These are phyloP conservation scores for Xylota segnis DNA, from an alignment of 2,888 invertebrate genomes.

Conservation along the genomic window DNA sequence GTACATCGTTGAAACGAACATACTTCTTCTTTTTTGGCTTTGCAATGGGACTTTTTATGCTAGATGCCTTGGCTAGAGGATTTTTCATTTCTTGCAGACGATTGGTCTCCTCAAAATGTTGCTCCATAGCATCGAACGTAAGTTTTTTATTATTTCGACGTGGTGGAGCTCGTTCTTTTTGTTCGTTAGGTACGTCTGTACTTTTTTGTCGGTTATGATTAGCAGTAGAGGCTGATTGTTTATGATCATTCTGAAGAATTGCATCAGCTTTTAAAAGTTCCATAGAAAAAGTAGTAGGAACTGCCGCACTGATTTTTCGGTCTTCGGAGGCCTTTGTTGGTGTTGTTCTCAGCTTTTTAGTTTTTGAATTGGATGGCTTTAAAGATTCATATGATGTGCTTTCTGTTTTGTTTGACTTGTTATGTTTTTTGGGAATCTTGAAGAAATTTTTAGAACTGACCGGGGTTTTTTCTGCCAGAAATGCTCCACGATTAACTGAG, in stretches of 20 bases:
- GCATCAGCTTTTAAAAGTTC: slow-evolving; percentile 49
- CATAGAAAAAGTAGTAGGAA: slow-evolving; percentile 1
- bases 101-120: slow-evolving; percentile 28
- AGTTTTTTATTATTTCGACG: slow-evolving; percentile 59
- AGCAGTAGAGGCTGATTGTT: background rate
- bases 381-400: slow-evolving; percentile 78
- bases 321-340: background rate
- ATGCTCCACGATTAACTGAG: slow-evolving; percentile 86
- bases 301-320: background rate
- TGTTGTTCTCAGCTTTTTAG: background rate
- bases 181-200: slow-evolving; percentile 3
- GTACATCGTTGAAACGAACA: slow-evolving; percentile 80
- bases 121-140: slow-evolving; percentile 39
- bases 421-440: slow-evolving; percentile 49
- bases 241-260: slow-evolving; percentile 7
- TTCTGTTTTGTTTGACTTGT: slow-evolving; percentile 80
- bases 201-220: slow-evolving; percentile 31
- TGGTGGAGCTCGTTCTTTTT: slow-evolving; percentile 42
- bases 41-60: slow-evolving; percentile 17
- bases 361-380: slow-evolving; percentile 4
- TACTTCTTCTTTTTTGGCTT: slow-evolving; percentile 72
- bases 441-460: slow-evolving; percentile 16
- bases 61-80: slow-evolving; percentile 57
- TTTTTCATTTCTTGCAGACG: slow-evolving; percentile 60
- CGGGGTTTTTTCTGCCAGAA: slow-evolving; percentile 84